Base-by-base conservation (phyloP, 2,113 vertebrate genomes). In the Austrofundulus limnaeus region DNA sequence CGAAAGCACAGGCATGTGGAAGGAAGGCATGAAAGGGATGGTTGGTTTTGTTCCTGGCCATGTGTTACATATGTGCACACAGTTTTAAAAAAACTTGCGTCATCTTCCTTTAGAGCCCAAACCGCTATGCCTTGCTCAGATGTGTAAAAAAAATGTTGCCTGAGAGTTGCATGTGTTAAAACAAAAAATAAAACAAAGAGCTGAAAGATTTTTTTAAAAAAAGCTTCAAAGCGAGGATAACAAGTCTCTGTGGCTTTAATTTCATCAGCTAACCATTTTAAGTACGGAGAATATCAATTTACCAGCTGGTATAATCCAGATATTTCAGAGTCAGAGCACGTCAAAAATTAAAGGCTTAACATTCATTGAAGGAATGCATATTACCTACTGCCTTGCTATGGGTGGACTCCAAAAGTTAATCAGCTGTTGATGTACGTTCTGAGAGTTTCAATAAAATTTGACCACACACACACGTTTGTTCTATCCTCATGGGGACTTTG, bases 1-100 rank as follows among this genome's bases (percentile, higher is more conserved):
- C 80, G 75, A 86, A 86, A 87, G 77, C 39, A 70, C 70, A 72
- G 80, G 64, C 60, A 51, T 59, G 72, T 72, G 63, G 54, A 72
- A 63, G 7, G 38, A 0, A 34, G 45, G 45, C 56, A 76, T 2
- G 12, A 53, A 60, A 50, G 55, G 55, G n/a, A 51, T 62, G 49
- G 45, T 63, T 60, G 31, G 56, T 60, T 70, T 72, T 53, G 51
- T 34, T 54, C 54, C 37, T 53, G 51, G 48, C 12, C 39, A 50
- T 53, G 14, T 34, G 2, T 57, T 9, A 5, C 9, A 10, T 17
- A 47, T 14, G 49, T 16, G 43, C 19, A 21, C 24, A 24, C 15
- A 17, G 19, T 64, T 61, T 72, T 38, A 41, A 31, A 20, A 28
- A 53, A 60, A 28, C 41, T 52, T 59, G 4, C 46, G 48, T 41